Percentiles rank a stretch among this genome's conserved stretches.
Conservation (phyloP, 2,888 invertebrate species). For the Spodoptera littoralis region DNA sequence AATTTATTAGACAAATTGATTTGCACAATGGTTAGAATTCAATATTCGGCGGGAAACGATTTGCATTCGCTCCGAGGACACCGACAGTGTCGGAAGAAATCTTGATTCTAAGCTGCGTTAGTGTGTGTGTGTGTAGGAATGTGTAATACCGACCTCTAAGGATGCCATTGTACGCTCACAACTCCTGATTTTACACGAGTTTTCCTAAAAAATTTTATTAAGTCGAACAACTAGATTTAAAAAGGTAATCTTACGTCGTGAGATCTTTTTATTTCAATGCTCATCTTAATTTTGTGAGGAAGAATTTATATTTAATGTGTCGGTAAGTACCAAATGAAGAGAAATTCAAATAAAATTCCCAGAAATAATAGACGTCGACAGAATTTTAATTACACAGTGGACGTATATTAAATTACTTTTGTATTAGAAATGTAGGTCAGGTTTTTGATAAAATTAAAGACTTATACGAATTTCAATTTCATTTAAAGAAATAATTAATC, state of each 20-base stretch:
- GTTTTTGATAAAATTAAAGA: too few species aligned
- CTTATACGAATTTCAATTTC: too few species aligned
- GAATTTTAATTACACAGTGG: neutral
- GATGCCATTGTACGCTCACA: constrained; percentile 14
- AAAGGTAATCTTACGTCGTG: constrained; percentile 21
- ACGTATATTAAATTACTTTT: neutral
- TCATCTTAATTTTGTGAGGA: constrained; percentile 9
- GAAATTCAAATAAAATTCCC: constrained; percentile 2
- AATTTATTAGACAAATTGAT: constrained; percentile 60
- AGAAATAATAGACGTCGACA: neutral
- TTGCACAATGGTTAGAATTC: constrained; percentile 55
- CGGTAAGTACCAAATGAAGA: neutral
- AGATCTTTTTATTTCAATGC: constrained; percentile 28
- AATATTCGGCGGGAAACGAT: constrained; percentile 58
- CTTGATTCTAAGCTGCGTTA: constrained; percentile 7
- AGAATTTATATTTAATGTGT: neutral
- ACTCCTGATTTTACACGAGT: constrained; percentile 19
- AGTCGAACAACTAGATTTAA: constrained; percentile 40
- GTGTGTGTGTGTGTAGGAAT: constrained; percentile 16
- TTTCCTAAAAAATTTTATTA: constrained; percentile 44
- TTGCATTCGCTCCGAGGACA: constrained; percentile 54
- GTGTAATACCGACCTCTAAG: constrained; percentile 30
- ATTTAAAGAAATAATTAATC: too few species aligned
- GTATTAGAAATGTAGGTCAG: too few species aligned
- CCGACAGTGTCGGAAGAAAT: constrained; percentile 16